Base-by-base conservation (phyloP, 1,140 invertebrate genomes). In the Lysiphlebus fabarum region DNA sequence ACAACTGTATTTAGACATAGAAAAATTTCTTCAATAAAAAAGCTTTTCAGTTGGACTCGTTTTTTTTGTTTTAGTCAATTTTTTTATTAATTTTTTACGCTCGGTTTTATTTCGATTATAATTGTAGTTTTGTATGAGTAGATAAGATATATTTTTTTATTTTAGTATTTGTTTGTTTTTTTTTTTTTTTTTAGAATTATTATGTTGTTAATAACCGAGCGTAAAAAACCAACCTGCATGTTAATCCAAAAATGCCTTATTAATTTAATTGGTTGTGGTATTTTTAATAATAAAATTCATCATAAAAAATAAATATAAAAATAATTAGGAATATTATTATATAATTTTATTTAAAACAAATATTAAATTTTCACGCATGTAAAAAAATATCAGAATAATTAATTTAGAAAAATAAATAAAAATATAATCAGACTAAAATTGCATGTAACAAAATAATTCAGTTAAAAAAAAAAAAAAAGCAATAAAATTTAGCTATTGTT, bases 1-100 rank as follows among this genome's bases (percentile, higher is more conserved):
- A 72, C 71, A 75, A 70, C 65, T 79, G 77, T 79, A 78, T 76
- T 73, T 77, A 71, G 65, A 65, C 47, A 76, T 75, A 77, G 69
- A 76, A 70, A 26, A 2, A 63, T 68, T 76, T 76, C 77, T 77
- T 74, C 71, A 76, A 79, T 76, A 78, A 78, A 26, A 26, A 78
- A 76, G 67, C 67, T 72, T 78, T 77, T 77, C 70, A 77, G 73
- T 78, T 79, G 70, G 68, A 77, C 64, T 73, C 63, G 58, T 75
- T 76, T 75, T 70, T 78, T 79, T 73, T 70, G 72, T 78, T 78
- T 78, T 70, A 70, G 69, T 74, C 72, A 66, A 69, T 74, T 59
- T 60, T 33, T n/a, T 51, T 36, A 37, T 37, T 51, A 60, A 14
- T 59, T 63, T 59, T 63, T 61, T 63, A 63, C 62, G 63, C 60